A percentile compares a stretch with the other conserved stretches of the same genome.
Evolutionary conservation across 2,797 vertebrate species (phyloP).

Genomic region (Protonibea diacanthus): DNA sequence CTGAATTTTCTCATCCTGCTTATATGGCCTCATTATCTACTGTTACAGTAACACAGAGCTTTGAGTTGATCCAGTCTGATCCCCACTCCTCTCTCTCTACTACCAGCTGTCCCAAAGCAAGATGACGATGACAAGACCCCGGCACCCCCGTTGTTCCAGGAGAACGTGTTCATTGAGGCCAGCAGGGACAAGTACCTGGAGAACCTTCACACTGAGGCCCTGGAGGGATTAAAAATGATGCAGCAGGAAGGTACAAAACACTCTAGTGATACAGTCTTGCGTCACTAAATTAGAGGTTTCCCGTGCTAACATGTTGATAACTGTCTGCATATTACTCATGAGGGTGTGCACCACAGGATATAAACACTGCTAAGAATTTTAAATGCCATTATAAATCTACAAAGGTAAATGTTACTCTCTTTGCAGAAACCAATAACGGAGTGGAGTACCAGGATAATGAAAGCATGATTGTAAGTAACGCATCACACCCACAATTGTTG

Average conservation of each 20-base stretch:
- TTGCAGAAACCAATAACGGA: conserved; percentile 89
- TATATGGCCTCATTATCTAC: conserved; percentile 55
- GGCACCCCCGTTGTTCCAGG: conserved; percentile 83
- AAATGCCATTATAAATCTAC: conserved; percentile 2
- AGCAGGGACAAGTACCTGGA: conserved; percentile 90
- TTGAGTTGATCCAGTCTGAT: conserved; percentile 61
- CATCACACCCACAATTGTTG: neutral
- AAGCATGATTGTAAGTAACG: conserved; percentile 90
- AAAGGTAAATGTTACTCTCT: conserved; percentile 46
- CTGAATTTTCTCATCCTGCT: conserved; percentile 30
- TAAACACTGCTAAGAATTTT: conserved; percentile 15
- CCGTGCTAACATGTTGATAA: conserved; percentile 29
- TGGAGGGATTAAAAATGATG: conserved; percentile 91
- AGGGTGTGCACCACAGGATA: conserved; percentile 27
- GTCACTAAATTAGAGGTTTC: conserved; percentile 27
- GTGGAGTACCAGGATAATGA: conserved; percentile 90
- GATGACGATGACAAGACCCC: conserved; percentile 77
- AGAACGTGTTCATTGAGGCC: conserved; percentile 95
- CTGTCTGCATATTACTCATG: conserved; percentile 15
- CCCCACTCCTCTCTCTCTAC: conserved; percentile 35
- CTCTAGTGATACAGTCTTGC: neutral
- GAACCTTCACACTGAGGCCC: conserved; percentile 94
- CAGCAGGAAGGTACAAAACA: conserved; percentile 91
- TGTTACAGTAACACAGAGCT: conserved; percentile 58
- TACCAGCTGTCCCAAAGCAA: conserved; percentile 83